Base-by-base conservation (phyloP, 1,140 invertebrate genomes). In the Bursaphelenchus mucronatus region DNA sequence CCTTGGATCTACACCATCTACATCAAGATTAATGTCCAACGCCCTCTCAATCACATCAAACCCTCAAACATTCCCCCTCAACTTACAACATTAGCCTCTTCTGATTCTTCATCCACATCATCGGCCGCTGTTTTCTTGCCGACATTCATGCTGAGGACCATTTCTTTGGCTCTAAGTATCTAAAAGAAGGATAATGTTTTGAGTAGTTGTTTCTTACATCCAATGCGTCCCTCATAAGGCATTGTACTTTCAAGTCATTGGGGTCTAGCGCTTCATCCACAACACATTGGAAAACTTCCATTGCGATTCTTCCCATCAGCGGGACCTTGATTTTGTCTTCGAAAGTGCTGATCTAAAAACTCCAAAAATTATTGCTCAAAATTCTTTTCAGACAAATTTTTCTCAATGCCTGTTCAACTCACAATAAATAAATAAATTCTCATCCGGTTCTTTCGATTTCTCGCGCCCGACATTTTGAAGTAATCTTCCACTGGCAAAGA, bases 401-500 rank as follows among this genome's bases (percentile, higher is more conserved):
- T 30, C 30, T 5, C 5, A 11, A 21, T 2, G 21, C 66, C n/a
- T 8, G n/a, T 43, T 0, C 21, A 8, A n/a, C 56, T 39, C 15
- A 72, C 70, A 72, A 74, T 74, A 46, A 74, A 73, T 45, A 62
- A 64, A 63, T 73, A 73, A 44, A 73, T 69, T 21, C 50, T 43
- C 70, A 73, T 72, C 39, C 70, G 67, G 40, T 64, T 41, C 13
- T 66, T 15, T n/a, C n/a, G 13, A n/a, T 46, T 15, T 5, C 45
- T 13, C 62, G 10, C 62, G 11, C 64, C 64, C n/a, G 1, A 44
- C 39, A 64, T 21, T 13, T n/a, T 39, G 40, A 64, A 64, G 11
- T 43, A 19, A 39, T 67, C 62, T 3, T 66, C 64, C n/a, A 11
- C n/a, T 11, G 15, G 10, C 62, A 67, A 49, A 3, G 41, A 15